Evolutionary conservation across 2,797 vertebrate genomes (phyloP).

Genomic region (Eidolon dupreanum): DNA sequence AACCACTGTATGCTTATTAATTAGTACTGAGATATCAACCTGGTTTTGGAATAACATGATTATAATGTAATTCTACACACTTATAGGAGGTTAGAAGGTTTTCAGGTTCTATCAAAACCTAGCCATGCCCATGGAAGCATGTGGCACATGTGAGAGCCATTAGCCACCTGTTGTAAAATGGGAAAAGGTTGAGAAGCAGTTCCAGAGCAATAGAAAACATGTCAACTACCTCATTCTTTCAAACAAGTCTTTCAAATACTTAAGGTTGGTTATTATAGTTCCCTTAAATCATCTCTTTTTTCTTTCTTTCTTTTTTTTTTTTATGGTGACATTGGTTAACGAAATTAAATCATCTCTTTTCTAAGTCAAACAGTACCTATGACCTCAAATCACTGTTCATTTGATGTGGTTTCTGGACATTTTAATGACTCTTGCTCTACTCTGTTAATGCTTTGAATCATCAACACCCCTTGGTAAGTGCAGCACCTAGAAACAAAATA

Average conservation of each 20-base stretch:
- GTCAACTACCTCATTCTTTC: neutral
- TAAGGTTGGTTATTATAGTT: neutral
- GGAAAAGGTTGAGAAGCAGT: slow-evolving; percentile 2
- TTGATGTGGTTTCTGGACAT: slow-evolving; percentile 6
- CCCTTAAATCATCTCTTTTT: slow-evolving; percentile 19
- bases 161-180: neutral
- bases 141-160: neutral
- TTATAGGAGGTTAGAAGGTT: neutral
- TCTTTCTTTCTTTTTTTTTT: no score
- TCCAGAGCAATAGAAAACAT: neutral
- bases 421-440: slow-evolving; percentile 29
- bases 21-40: slow-evolving; percentile 13
- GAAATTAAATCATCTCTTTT: slow-evolving; percentile 15
- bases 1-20: slow-evolving; percentile 21
- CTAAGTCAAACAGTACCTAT: neutral
- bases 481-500: neutral
- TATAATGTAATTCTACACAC: slow-evolving; percentile 29
- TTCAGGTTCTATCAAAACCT: slow-evolving; percentile 51
- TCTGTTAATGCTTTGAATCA: neutral
- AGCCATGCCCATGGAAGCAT: neutral
- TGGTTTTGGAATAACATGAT: slow-evolving; percentile 33
- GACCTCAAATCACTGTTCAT: neutral
- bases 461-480: neutral
- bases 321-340: no score
- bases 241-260: slow-evolving; percentile 39